A percentile compares a stretch with the other conserved stretches of the same genome.
phyloP scores from a whole-genome alignment of 2,113 vertebrate genomes.

The Gallinago media region DNA sequence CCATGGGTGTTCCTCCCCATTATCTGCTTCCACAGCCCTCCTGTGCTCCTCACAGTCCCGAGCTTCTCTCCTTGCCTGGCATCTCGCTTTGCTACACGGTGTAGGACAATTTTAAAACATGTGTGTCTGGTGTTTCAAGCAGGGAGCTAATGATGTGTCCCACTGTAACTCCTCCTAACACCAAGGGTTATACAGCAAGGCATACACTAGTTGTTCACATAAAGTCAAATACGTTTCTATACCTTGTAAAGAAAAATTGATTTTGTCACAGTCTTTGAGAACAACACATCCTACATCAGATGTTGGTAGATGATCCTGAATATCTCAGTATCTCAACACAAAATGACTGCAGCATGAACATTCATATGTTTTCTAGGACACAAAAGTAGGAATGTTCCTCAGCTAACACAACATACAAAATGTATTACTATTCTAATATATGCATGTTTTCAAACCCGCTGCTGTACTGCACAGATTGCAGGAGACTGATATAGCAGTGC shows the following conservation, averaged over 20 bases:
- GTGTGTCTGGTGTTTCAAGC: background rate
- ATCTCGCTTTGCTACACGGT: background rate
- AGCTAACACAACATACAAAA: background rate
- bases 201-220: background rate
- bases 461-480: background rate
- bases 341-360: background rate
- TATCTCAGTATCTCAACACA: background rate
- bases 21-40: background rate
- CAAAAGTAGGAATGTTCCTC: background rate
- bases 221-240: background rate
- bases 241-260: background rate
- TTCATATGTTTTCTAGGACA: background rate
- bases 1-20: background rate
- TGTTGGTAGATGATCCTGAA: background rate
- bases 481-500: background rate
- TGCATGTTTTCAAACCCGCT: background rate
- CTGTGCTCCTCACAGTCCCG: background rate
- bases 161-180: background rate
- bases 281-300: background rate
- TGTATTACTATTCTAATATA: background rate
- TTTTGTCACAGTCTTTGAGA: background rate
- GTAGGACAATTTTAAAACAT: background rate
- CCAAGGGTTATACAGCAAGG: background rate
- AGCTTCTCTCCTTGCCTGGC: fast-evolving
- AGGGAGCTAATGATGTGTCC: background rate